Evolutionary conservation across 1,140 invertebrate genomes (phyloP), one percentile per base, ranked within the genome.

Genomic region (Drosophila baimaii): DNA sequence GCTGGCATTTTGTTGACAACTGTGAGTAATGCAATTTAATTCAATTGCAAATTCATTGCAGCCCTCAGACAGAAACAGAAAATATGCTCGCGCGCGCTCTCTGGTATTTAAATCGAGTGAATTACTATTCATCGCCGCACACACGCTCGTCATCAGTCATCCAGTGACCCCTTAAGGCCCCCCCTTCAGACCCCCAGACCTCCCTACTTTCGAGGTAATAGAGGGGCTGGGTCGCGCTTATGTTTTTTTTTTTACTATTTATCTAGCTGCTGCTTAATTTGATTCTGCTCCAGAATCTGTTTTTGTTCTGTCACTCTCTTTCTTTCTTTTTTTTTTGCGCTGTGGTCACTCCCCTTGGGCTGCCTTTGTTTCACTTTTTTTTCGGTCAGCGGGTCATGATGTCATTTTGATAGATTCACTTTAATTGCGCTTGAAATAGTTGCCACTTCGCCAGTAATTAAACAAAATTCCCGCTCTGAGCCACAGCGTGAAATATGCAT

Each of bases 11-110:
- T 86, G 82, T 86, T 86, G 82, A 86, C 83, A 86, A 86, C 79
- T 88, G 83, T 86, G 79, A 86, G 79, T 88, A 86, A 86, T 86
- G 82, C 82, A 86, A 86, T 86, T 88, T 82, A 86, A 88, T 86
- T 88, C 83, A 86, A 86, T 88, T 86, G 82, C 83, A 81, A 85
- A 78, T 85, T 88, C 79, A 86, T 88, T 78, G 82, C 79, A 52
- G 44, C 56, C 47, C 66, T 57, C 52, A 47, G 35, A 35, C 35
- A n/a, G n/a, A 47, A 25, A n/a, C 46, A 27, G 25, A n/a, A 74
- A 74, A 72, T 72, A 72, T 61, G 44, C 79, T 54, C 51, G 49
- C 61, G 63, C 63, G 68, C 76, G 71, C 61, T n/a, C n/a, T 17
- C 47, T 49, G 17, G 81, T 80, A 73, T 77, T 84, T 85, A 84